Percentiles rank a stretch among this genome's conserved stretches.
Evolutionary conservation across 2,888 invertebrate genomes (phyloP).

Genomic region (Blomia tropicalis): DNA sequence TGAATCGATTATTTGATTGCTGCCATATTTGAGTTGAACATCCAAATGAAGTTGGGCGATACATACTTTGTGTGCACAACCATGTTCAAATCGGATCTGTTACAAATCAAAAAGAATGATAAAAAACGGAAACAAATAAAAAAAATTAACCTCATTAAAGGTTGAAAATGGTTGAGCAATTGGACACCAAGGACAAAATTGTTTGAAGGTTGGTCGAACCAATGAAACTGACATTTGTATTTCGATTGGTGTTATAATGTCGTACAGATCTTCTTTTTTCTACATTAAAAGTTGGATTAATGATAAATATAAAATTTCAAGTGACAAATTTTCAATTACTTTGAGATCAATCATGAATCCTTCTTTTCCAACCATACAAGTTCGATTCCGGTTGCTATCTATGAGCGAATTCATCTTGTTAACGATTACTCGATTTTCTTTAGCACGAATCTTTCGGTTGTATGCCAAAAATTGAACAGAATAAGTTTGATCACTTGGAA

Average conservation of each 20-base stretch:
- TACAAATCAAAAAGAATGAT: background rate
- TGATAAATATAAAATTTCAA: background rate
- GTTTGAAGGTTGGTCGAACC: background rate
- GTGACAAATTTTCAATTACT: background rate
- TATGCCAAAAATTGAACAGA: background rate
- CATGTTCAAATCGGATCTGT: conserved; percentile 17
- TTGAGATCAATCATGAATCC: background rate
- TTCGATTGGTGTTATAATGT: conserved; percentile 19
- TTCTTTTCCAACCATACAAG: background rate
- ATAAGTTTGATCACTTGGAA: background rate
- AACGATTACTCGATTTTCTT: conserved; percentile 2
- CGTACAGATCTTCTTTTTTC: conserved; percentile 6
- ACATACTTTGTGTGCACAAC: conserved; percentile 6
- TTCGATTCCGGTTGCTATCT: background rate
- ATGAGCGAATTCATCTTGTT: background rate
- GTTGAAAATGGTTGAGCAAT: background rate
- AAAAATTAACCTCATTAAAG: background rate
- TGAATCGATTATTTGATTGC: background rate
- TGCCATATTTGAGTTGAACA: background rate
- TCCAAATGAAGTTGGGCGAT: background rate
- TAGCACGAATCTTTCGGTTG: background rate
- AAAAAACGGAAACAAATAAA: background rate
- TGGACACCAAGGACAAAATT: conserved; percentile 14
- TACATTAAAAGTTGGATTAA: background rate
- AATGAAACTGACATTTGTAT: background rate